Evolutionary conservation across 2,113 vertebrate genomes (phyloP).

Genomic region (Pseudolaguvia tuberculata): DNA sequence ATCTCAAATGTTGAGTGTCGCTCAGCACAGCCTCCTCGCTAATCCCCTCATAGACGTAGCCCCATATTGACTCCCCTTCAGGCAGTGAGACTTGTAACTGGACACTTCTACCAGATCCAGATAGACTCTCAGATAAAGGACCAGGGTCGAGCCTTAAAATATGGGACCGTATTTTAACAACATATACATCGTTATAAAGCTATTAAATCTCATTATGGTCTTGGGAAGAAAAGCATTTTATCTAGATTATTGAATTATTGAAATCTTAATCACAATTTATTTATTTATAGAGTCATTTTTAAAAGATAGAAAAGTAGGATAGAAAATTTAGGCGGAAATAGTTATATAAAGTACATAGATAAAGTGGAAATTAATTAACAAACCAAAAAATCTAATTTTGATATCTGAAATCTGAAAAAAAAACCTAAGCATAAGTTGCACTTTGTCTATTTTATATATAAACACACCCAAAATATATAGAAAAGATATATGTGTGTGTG

Average conservation of each 20-base stretch:
- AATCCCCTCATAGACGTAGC: slow-evolving; percentile 83
- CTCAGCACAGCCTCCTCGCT: slow-evolving; percentile 81
- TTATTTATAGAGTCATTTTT: too few species aligned
- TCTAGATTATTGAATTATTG: not conserved
- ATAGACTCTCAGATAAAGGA: slow-evolving; percentile 88
- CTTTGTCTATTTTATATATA: too few species aligned
- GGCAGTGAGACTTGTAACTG: slow-evolving; percentile 74
- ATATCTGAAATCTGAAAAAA: too few species aligned
- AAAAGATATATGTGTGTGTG: too few species aligned
- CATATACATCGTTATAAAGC: slow-evolving; percentile 86
- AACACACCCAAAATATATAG: too few species aligned
- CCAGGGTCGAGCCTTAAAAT: slow-evolving; percentile 76
- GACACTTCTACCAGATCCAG: slow-evolving; percentile 83
- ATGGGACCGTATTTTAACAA: slow-evolving; percentile 76
- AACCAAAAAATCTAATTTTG: too few species aligned
- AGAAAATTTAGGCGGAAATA: too few species aligned
- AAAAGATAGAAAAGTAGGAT: too few species aligned
- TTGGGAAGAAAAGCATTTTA: slow-evolving; percentile 45
- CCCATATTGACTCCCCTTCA: slow-evolving; percentile 79
- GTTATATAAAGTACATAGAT: too few species aligned
- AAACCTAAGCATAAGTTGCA: too few species aligned
- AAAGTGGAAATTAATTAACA: too few species aligned
- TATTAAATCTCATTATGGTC: slow-evolving; percentile 73
- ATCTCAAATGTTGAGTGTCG: slow-evolving; percentile 88
- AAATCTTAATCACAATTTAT: not conserved